Evolutionary conservation across 2,888 invertebrate genomes (phyloP), one percentile per base, ranked within the genome.

Genomic region (Plebejus anna): DNA sequence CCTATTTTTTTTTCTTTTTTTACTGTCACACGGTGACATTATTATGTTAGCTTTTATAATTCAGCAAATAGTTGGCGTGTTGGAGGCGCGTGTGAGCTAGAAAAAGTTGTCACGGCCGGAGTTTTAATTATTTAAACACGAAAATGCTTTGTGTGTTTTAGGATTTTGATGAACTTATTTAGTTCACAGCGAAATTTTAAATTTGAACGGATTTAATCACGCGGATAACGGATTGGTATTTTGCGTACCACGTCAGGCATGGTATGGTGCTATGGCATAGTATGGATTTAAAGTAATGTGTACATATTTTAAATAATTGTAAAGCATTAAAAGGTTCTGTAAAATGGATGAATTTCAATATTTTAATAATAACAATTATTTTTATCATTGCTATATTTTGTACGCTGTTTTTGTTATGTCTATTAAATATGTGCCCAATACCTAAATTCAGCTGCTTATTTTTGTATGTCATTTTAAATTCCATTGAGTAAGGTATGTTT

Each of bases 401-500:
- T 11, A 11, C 3, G 11, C 47, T 3, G 2, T 13, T 51, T 13
- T 51, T 13, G 51, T 11, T 51, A 59, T 6, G 61, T 28, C n/a
- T 28, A 61, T 28, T 28, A 22, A 3, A 22, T 6, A 28, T 22
- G 22, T 59, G 76, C 51, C 51, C 51, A 51, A 13, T 51, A 42
- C 73, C 72, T 78, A 73, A 36, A 75, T 76, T 76, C 61, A 77
- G 22, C 77, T 76, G 80, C 79, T 82, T 82, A 82, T 82, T 84
- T 82, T 81, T 80, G 79, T 79, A 80, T 81, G 81, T 78, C 78
- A 81, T 80, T 80, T 82, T 80, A 81, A 81, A 82, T 81, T 78
- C 77, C 78, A 70, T 78, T 79, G 76, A 76, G 76, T 81, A 80
- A 81, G 78, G 79, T 75, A 6, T 73, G n/a, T 55, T 61, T 80